Base-by-base conservation (phyloP, 2,888 invertebrate species). In the Plusia festucae region DNA sequence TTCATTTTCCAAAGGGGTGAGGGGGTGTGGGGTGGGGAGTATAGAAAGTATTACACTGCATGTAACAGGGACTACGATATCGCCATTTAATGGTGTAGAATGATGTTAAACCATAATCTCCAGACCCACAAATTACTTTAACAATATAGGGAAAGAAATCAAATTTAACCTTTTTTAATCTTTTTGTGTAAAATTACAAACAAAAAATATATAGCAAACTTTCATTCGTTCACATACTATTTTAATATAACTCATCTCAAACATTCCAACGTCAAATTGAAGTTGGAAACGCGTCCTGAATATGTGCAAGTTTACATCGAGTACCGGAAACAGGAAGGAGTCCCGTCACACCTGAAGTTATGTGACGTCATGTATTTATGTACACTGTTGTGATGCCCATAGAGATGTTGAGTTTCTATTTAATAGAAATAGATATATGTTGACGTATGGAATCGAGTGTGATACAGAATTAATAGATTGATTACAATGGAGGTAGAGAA, bases 281-380 rank as follows among this genome's bases (percentile, higher is more conserved):
- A n/a, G 58, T 66, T 54, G 55, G 62, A 70, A 71, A 68, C 67
- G 65, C 65, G 65, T 74, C 66, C 68, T 64, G 66, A 70, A 68
- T 63, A 79, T 75, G 75, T 66, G 81, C 75, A 60, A 70, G 67
- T 81, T 79, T 61, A 71, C 68, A 70, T 71, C 58, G 75, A 71
- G 75, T 46, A 52, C 78, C 74, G 87, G 85, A 87, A 88, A 76
- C 84, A 84, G 84, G 84, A 84, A 78, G 46, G 69, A 70, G 70
- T 64, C 70, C 68, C 57, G 77, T 71, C 79, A 75, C 71, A 76
- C 73, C 77, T 77, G 77, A 76, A 73, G 68, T 65, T 53, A 65
- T 65, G 52, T 73, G 55, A 58, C 63, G 54, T 63, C 59, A 64
- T 2, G 46, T 46, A n/a, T n/a, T n/a, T n/a, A 6, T 44, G 16